Base-by-base conservation (phyloP, 2,888 invertebrate genomes). In the Adela reaumurella region DNA sequence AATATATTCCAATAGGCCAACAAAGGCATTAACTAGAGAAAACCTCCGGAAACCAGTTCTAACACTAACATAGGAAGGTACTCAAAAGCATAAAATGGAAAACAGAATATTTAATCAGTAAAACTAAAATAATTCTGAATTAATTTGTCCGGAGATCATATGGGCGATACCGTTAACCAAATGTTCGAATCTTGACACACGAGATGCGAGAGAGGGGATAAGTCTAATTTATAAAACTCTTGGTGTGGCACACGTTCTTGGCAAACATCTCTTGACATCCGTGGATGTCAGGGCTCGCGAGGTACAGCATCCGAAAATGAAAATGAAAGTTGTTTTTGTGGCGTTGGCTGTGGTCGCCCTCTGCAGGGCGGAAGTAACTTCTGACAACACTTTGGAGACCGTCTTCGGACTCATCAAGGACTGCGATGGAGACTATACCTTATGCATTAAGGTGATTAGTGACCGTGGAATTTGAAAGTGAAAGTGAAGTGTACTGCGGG, bases 371-470 rank as follows among this genome's bases (percentile, higher is more conserved):
- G 73, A 81, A 43, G 71, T 72, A 48, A 67, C 69, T 46, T 78
- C 78, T 55, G 81, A 84, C 53, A 83, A 81, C 41, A 73, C 76
- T 43, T 66, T 88, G 62, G 83, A 83, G 56, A 83, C 83, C 43
- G 87, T 87, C 10, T 73, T 88, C 51, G 82, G 81, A 62, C 85
- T 89, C 66, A 76, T 89, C 53, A 83, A 87, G 74, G 86, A 86
- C 61, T 90, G 90, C 68, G 82, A 82, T 52, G 85, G 83, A 59
- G 85, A 87, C 58, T 81, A 89, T 68, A 73, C 83, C 54, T 64
- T 86, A 59, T 90, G 90, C 77, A 79, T 89, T 60, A 90, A 90
- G 85, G 89, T 89, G 61, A 77, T 76, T 74, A 68, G 61, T 63
- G 62, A 59, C 8, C 35, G 35, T 35, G n/a, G n/a, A n/a, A n/a